phyloP scores from a whole-genome alignment of 2,888 invertebrate species.

The Chloroclystis v-ata region DNA sequence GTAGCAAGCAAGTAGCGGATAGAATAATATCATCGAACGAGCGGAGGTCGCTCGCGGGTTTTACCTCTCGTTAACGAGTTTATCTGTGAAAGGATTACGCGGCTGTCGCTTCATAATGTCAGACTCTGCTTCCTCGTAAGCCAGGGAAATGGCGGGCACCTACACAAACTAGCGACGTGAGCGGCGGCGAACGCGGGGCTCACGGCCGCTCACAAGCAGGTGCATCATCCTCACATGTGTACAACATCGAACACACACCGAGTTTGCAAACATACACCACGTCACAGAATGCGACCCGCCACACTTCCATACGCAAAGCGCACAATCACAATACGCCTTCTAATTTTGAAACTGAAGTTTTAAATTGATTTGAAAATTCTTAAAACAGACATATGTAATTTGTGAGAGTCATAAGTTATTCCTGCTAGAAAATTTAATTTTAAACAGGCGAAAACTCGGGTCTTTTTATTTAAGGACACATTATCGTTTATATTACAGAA shows the following conservation, averaged over 20 bases:
- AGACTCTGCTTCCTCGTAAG: conserved; percentile 98
- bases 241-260: conserved; percentile 72
- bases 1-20: conserved; percentile 76
- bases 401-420: no score
- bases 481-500: no score
- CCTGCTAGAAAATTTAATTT: no score
- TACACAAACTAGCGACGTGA: conserved; percentile 80
- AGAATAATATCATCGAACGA: conserved; percentile 70
- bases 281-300: background rate
- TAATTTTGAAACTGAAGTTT: background rate
- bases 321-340: no score
- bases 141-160: conserved; percentile 99
- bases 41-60: conserved; percentile 56
- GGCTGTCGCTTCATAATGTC: conserved; percentile 99
- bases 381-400: no score
- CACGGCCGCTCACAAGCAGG: conserved; percentile 50
- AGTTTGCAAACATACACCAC: conserved; percentile 42
- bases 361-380: background rate
- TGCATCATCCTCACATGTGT: conserved; percentile 60
- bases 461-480: no score
- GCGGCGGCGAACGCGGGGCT: conserved; percentile 35
- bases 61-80: conserved; percentile 99
- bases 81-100: conserved; percentile 97
- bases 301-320: background rate
- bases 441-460: no score